Evolutionary conservation across 2,113 vertebrate species (phyloP).

Genomic region (Tachysurus vachellii): DNA sequence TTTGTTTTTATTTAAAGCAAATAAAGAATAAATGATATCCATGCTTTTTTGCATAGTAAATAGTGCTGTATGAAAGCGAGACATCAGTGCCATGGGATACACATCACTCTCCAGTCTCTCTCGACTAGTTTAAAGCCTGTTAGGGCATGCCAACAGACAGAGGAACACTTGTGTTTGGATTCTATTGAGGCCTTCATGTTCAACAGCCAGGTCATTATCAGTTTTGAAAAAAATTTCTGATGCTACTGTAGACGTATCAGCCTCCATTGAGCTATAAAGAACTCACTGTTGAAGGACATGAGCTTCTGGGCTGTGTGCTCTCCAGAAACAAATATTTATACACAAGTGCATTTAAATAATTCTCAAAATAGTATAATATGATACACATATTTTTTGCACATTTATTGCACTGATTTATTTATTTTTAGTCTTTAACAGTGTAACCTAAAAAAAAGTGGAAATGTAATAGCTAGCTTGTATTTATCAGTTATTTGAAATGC

Average conservation of each 20-base stretch:
- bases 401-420: neutral
- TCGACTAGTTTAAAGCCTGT: neutral
- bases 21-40: neutral
- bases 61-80: neutral
- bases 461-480: neutral
- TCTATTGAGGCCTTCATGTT: neutral
- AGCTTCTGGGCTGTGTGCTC: neutral
- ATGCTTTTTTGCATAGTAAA: neutral
- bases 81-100: neutral
- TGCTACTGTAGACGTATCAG: neutral
- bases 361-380: neutral
- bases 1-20: conserved; percentile 5
- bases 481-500: neutral
- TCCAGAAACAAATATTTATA: neutral
- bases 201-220: neutral
- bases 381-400: neutral
- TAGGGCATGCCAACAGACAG: neutral
- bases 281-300: neutral
- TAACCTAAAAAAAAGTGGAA: neutral
- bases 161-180: neutral
- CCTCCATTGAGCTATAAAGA: neutral
- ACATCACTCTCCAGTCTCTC: neutral
- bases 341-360: neutral
- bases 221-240: neutral
- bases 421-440: neutral